Conservation (phyloP, 2,797 vertebrate genomes). For the Podarcis siculus region DNA sequence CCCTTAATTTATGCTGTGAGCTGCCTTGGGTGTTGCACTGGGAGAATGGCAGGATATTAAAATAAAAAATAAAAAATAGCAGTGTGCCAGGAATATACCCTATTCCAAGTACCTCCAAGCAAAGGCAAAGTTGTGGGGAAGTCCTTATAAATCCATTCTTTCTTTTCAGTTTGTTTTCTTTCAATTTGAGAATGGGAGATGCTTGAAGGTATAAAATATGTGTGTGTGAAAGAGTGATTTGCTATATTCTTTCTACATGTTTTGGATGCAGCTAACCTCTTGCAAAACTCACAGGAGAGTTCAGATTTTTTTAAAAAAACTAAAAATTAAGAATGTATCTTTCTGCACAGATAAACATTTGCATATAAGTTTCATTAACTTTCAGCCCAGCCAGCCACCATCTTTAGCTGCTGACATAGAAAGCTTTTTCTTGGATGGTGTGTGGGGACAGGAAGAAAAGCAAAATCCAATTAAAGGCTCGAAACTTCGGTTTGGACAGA, state of each 20-base stretch:
- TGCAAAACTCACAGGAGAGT: not conserved
- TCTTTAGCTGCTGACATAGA: constrained; percentile 12
- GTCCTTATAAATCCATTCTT: fast-evolving
- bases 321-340: not conserved
- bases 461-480: constrained; percentile 18
- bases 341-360: not conserved
- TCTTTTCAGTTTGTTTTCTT: not conserved
- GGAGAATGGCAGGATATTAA: too few species aligned
- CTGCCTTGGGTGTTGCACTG: too few species aligned
- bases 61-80: too few species aligned
- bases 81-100: not conserved
- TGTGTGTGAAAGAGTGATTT: not conserved
- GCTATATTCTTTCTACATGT: not conserved
- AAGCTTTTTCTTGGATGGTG: constrained; percentile 39
- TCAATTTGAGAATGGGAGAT: not conserved
- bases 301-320: not conserved
- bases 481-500: not conserved
- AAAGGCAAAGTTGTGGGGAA: not conserved
- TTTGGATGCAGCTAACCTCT: not conserved
- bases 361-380: fast-evolving
- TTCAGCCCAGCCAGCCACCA: not conserved
- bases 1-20: too few species aligned
- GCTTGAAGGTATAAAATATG: not conserved
- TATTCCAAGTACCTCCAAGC: not conserved
- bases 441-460: constrained; percentile 17